A percentile compares a stretch with the other conserved stretches of the same genome.
These are phyloP conservation scores for Rhea pennata DNA, from an alignment of 2,113 vertebrate genomes.

Conservation along the genomic window DNA sequence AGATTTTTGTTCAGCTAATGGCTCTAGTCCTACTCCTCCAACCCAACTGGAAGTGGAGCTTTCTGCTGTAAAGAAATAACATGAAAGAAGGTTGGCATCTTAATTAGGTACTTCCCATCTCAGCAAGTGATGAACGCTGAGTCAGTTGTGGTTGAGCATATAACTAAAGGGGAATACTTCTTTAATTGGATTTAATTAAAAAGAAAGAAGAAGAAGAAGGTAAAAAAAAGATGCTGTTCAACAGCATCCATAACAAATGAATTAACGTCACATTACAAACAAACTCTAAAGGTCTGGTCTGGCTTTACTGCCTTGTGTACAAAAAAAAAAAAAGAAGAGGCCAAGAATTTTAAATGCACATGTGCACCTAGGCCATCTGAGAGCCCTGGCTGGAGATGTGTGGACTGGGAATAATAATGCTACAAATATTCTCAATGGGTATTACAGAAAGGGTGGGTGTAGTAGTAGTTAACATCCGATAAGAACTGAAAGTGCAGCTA, in stretches of 20 bases:
- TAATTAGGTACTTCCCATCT: neutral
- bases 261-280: neutral
- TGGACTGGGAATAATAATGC: neutral
- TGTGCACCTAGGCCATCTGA: neutral
- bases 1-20: neutral
- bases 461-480: neutral
- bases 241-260: neutral
- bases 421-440: fast-evolving
- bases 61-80: neutral
- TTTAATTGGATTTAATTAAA: conserved; percentile 11
- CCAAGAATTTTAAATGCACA: neutral
- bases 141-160: neutral
- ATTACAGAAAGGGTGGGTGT: neutral
- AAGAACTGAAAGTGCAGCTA: neutral
- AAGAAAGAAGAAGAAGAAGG: neutral
- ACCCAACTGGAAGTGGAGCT: neutral
- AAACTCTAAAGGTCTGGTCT: neutral
- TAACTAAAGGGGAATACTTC: neutral
- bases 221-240: neutral
- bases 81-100: neutral
- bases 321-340: too few species aligned
- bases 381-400: neutral
- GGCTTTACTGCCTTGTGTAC: neutral
- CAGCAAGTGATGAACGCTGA: neutral
- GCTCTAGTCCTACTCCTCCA: neutral